Evolutionary conservation across 1,140 invertebrate species (phyloP).

Genomic region (Pantala flavescens): DNA sequence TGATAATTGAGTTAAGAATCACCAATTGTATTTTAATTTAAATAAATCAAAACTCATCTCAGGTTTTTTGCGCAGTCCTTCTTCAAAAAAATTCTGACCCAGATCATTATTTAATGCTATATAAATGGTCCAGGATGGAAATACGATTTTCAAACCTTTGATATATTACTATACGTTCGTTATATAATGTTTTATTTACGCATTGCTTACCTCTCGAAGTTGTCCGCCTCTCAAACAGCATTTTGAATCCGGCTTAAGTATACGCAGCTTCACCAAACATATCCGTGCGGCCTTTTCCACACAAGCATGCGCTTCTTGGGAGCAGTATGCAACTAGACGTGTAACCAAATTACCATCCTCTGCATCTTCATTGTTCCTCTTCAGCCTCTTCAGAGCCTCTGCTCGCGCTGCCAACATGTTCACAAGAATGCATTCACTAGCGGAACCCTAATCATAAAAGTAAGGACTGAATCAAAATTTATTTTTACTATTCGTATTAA

Average conservation of each 20-base stretch:
- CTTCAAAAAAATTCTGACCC: too few species aligned
- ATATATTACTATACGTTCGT: too few species aligned
- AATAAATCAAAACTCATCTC: too few species aligned
- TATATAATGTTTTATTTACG: too few species aligned
- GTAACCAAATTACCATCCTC: constrained; percentile 70
- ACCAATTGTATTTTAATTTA: too few species aligned
- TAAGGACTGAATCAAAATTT: too few species aligned
- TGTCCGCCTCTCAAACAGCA: constrained; percentile 64
- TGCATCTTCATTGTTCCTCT: constrained; percentile 44
- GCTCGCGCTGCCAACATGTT: constrained; percentile 68
- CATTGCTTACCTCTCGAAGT: constrained; percentile 41
- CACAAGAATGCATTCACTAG: constrained; percentile 82
- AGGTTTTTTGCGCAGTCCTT: too few species aligned
- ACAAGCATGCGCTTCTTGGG: constrained; percentile 78
- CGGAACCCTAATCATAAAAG: constrained; percentile 47
- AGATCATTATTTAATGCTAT: too few species aligned
- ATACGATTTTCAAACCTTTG: too few species aligned
- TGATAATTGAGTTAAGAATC: too few species aligned
- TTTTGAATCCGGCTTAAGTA: constrained; percentile 77
- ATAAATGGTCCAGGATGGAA: too few species aligned
- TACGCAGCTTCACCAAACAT: constrained; percentile 72
- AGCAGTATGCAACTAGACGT: constrained; percentile 70
- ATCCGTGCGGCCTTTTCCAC: constrained; percentile 93
- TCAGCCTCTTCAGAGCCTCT: constrained; percentile 60
- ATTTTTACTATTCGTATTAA: too few species aligned